A percentile compares a stretch with the other conserved stretches of the same genome.
phyloP scores from a whole-genome alignment of 92 coral and sea anemone genomes.

The Blastomussa wellsi region DNA sequence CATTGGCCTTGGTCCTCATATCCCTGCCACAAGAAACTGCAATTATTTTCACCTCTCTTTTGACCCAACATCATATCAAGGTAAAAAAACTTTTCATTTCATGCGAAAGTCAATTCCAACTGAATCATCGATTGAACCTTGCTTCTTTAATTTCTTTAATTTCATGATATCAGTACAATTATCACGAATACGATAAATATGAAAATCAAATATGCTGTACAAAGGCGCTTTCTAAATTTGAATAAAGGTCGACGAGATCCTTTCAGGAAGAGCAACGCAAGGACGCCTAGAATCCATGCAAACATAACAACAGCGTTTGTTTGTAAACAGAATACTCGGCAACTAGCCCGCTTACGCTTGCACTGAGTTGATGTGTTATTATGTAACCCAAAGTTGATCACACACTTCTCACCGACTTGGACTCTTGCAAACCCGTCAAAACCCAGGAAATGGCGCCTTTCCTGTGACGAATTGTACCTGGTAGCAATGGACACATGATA shows the following conservation, averaged over 20 bases:
- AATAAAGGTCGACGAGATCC: background rate
- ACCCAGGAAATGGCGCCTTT: constrained; percentile 5
- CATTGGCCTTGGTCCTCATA: no score
- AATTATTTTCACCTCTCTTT: background rate
- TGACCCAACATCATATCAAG: background rate
- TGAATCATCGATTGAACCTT: background rate
- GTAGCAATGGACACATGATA: constrained; percentile 28
- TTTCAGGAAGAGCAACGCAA: background rate
- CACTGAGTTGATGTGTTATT: background rate
- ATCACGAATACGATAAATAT: background rate
- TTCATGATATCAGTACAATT: background rate
- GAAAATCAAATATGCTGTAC: background rate
- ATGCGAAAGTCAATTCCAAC: no score
- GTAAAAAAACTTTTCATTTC: background rate
- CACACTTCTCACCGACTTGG: background rate
- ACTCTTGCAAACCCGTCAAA: constrained; percentile 24
- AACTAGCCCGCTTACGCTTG: background rate
- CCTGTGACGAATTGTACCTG: background rate
- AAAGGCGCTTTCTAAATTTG: background rate
- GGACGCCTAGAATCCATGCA: background rate
- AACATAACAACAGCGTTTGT: background rate
- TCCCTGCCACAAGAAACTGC: background rate
- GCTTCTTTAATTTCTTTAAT: background rate
- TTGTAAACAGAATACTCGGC: background rate
- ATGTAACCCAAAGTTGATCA: background rate